Evolutionary conservation across 2,888 invertebrate species (phyloP).

Genomic region (Cantharis rustica): DNA sequence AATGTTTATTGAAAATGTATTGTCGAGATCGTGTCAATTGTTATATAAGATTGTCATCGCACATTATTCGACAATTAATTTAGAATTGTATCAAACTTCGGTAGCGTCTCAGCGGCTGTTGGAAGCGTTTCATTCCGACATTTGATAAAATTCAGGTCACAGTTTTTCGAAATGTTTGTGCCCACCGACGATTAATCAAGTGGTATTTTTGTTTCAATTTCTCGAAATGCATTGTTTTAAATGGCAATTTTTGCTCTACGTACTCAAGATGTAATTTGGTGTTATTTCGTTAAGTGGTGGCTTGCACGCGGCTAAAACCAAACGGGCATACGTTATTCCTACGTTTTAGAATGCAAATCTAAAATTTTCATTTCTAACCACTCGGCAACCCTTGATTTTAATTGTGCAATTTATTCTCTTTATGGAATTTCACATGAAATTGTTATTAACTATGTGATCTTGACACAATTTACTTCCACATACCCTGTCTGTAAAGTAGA

Average conservation of each 20-base stretch:
- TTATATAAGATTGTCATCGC: slow-evolving; percentile 46
- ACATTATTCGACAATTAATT: slow-evolving; percentile 49
- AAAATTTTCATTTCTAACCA: not conserved
- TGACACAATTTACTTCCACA: slow-evolving; percentile 15
- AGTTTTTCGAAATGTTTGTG: slow-evolving; percentile 18
- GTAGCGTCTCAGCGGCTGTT: slow-evolving; percentile 50
- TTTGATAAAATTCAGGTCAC: slow-evolving; percentile 43
- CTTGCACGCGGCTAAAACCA: not conserved
- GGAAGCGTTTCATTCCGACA: slow-evolving; percentile 28
- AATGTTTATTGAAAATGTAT: slow-evolving; percentile 35
- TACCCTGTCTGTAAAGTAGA: slow-evolving; percentile 13
- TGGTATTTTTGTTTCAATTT: not conserved
- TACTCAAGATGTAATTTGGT: not conserved
- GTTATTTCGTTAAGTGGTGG: not conserved
- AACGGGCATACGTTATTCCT: not conserved
- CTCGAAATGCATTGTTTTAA: not conserved
- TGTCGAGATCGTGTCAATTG: slow-evolving; percentile 24
- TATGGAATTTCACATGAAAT: not conserved
- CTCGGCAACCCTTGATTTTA: not conserved
- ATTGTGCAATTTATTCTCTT: not conserved
- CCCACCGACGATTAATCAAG: not conserved
- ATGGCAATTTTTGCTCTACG: not conserved
- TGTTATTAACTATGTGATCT: slow-evolving; percentile 5
- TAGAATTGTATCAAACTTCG: slow-evolving; percentile 46
- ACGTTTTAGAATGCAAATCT: not conserved